These are phyloP conservation scores for Lucilia sericata DNA, from an alignment of 1,140 invertebrate species.

Conservation along the genomic window DNA sequence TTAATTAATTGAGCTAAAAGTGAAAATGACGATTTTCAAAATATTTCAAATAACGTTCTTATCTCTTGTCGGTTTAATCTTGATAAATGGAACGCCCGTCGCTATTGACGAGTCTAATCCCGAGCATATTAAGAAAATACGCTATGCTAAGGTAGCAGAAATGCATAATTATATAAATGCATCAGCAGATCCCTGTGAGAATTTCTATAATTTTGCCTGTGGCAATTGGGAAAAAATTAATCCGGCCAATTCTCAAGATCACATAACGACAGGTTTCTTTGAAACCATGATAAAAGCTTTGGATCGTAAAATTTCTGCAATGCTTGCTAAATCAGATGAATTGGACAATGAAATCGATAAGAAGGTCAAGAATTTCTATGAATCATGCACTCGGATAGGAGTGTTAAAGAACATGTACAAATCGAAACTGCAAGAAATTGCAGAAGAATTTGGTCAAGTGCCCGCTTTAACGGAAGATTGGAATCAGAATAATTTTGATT, in stretches of 20 bases:
- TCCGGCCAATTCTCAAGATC: slow-evolving; percentile 50
- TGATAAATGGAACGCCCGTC: slow-evolving; percentile 10
- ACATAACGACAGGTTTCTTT: slow-evolving; percentile 54
- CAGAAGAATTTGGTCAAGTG: slow-evolving; percentile 54
- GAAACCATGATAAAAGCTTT: slow-evolving; percentile 53
- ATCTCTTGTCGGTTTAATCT: not conserved
- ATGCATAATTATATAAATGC: slow-evolving; percentile 68
- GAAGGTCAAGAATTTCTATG: slow-evolving; percentile 55
- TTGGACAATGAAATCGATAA: slow-evolving; percentile 51
- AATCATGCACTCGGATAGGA: slow-evolving; percentile 48
- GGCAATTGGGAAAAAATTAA: slow-evolving; percentile 73
- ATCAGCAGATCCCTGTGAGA: slow-evolving; percentile 71
- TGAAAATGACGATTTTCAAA: not conserved
- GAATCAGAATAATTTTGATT: slow-evolving; percentile 52
- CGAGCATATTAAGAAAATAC: slow-evolving; percentile 44
- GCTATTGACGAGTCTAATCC: not conserved
- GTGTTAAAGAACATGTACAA: slow-evolving; percentile 46
- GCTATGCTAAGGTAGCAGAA: slow-evolving; percentile 53
- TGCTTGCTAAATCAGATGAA: slow-evolving; percentile 45
- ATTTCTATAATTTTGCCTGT: slow-evolving; percentile 76
- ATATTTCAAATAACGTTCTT: not conserved
- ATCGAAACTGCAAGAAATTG: slow-evolving; percentile 48
- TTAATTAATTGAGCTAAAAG: not conserved
- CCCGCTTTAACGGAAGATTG: slow-evolving; percentile 53
- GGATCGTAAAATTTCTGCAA: slow-evolving; percentile 51